These are phyloP conservation scores for Stenichneumon culpator DNA, from an alignment of 2,888 invertebrate species.

Conservation along the genomic window DNA sequence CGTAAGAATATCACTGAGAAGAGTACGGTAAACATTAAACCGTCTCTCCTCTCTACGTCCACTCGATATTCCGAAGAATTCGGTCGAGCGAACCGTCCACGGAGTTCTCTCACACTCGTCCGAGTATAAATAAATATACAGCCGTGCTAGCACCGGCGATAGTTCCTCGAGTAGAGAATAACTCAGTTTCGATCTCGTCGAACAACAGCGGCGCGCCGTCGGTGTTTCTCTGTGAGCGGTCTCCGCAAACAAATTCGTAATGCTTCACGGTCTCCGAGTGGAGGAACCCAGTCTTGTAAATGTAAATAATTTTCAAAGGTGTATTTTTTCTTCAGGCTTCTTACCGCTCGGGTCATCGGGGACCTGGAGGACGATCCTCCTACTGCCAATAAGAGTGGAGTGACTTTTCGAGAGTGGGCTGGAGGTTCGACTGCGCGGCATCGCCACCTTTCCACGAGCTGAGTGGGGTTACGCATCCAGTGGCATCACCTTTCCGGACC, in stretches of 20 bases:
- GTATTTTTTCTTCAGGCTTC: constrained; percentile 8
- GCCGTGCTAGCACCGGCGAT: background rate
- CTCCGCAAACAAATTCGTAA: constrained; percentile 59
- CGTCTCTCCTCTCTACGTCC: background rate
- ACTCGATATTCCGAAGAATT: constrained; percentile 54
- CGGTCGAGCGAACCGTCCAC: constrained; percentile 19
- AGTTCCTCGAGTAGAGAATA: background rate
- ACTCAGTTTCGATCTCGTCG: constrained; percentile 28
- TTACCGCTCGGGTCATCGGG: background rate
- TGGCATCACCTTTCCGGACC: constrained; percentile 8
- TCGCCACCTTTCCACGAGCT: background rate
- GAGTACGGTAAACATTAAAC: constrained; percentile 32
- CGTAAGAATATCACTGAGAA: constrained; percentile 10
- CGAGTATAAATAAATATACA: constrained; percentile 26
- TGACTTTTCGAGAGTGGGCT: background rate
- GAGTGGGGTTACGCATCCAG: background rate
- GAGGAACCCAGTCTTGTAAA: constrained; percentile 7
- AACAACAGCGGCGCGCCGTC: constrained; percentile 17
- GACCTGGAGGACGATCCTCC: background rate
- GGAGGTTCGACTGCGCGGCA: background rate
- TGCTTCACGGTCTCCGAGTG: constrained; percentile 6
- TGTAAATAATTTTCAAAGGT: constrained; percentile 59
- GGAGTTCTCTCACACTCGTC: constrained; percentile 37
- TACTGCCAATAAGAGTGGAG: background rate
- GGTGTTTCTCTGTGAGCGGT: constrained; percentile 1